Conservation (phyloP, 2,113 vertebrate genomes). For the Carollia perspicillata region DNA sequence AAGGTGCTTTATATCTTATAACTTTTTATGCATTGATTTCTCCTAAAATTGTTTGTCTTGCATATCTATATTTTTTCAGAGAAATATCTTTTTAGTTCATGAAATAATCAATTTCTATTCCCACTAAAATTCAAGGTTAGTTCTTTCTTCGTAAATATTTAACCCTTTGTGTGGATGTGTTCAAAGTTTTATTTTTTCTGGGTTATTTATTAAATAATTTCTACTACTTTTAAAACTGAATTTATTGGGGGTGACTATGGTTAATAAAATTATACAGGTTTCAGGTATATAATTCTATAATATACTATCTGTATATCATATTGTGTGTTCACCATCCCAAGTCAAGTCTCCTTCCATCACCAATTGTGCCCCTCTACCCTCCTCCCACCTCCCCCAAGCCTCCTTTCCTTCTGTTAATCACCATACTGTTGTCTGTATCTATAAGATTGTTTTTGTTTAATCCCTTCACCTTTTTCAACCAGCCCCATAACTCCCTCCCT, state of each 20-base stretch:
- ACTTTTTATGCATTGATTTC: neutral
- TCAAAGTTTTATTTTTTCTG: neutral
- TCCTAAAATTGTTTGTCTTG: conserved; percentile 20
- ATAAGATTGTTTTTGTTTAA: neutral
- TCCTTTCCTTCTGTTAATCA: neutral
- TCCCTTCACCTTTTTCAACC: neutral
- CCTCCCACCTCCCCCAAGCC: neutral
- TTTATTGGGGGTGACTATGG: neutral
- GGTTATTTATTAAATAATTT: neutral
- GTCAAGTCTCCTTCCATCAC: neutral
- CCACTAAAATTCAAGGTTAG: neutral
- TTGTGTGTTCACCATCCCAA: neutral
- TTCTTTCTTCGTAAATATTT: neutral
- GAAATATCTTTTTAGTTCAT: neutral
- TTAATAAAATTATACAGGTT: neutral
- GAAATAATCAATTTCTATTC: conserved; percentile 23
- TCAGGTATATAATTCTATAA: neutral
- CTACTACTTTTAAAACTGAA: neutral
- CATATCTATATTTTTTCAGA: neutral
- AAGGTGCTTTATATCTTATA: neutral
- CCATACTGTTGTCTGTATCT: neutral
- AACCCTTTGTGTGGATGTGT: neutral
- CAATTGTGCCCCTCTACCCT: neutral
- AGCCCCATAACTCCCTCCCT: too few species aligned
- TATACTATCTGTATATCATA: neutral